Evolutionary conservation across 2,797 vertebrate species (phyloP), one percentile per base, ranked within the genome.

Genomic region (Ciconia nigra): DNA sequence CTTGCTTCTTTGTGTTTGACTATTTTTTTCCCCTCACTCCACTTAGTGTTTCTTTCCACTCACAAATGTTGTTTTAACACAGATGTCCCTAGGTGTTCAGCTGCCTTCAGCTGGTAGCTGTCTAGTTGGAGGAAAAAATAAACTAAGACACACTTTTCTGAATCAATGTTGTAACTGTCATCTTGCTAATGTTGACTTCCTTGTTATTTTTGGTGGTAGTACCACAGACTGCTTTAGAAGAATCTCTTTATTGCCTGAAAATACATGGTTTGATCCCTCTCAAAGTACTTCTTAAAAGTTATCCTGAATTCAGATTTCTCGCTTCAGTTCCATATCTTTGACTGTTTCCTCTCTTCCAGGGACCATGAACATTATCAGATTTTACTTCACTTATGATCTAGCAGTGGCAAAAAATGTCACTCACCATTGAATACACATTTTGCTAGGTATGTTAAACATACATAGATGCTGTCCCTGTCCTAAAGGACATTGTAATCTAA

Each of bases 231-330:
- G 28, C n/a, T 91, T 79, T 47, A 92, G 81, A 85, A 87, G 28
- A 93, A 95, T 77, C 25, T 90, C 29, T 83, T 74, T 37, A 39
- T 70, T 92, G 41, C 41, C 42, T 92, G n/a, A 92, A 94, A 91
- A 81, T 25, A 59, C 9, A 16, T 31, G 57, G 37, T 39, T 83
- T 78, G 21, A 35, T 65, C 11, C 24, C 14, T 70, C 57, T 94
- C 44, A 63, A 67, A 78, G 37, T 65, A 14, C 41, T 81, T 66
- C 67, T 49, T 71, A 78, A 80, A 62, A 77, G 24, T 61, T 69
- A 54, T 13, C 37, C 20, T 58, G 35, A 66, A 16, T 91, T 83
- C 57, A 62, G 26, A n/a, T 83, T 90, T 76, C 54, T 73, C 16
- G 25, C 9, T 85, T 73, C 46, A 61, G 9, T 57, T 80, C 26